These are phyloP conservation scores for Ceyx melanurus DNA, from an alignment of 2,113 vertebrate genomes.

Conservation along the genomic window DNA sequence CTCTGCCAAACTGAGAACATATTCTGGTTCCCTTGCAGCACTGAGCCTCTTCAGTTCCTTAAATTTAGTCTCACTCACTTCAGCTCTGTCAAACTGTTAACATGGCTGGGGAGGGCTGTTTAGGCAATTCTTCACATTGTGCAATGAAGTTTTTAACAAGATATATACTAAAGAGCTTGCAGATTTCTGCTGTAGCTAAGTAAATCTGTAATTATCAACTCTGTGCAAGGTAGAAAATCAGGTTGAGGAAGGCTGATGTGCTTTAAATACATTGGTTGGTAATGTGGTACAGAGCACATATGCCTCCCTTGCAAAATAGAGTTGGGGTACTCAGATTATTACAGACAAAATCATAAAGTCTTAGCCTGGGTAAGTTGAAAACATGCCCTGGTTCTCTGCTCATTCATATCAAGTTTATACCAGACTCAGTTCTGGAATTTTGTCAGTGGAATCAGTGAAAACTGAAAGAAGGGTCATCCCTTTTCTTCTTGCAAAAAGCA, in stretches of 20 bases:
- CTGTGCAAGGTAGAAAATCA: neutral
- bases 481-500: neutral
- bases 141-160: conserved; percentile 12
- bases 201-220: conserved; percentile 14
- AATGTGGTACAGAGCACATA: neutral
- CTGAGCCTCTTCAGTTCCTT: neutral
- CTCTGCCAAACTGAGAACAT: neutral
- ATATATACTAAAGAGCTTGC: neutral
- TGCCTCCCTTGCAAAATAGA: neutral
- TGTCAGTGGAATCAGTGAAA: neutral
- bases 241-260: neutral
- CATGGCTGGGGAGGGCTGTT: neutral
- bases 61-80: neutral
- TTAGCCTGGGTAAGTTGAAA: neutral
- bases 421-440: neutral
- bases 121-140: neutral
- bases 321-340: neutral
- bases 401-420: neutral
- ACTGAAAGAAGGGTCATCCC: neutral
- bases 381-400: neutral
- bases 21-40: neutral
- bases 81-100: conserved; percentile 15
- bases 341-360: neutral
- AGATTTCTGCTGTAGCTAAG: neutral
- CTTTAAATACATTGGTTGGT: neutral